Conservation (phyloP, 2,797 vertebrate genomes). For the Argentina silus region DNA sequence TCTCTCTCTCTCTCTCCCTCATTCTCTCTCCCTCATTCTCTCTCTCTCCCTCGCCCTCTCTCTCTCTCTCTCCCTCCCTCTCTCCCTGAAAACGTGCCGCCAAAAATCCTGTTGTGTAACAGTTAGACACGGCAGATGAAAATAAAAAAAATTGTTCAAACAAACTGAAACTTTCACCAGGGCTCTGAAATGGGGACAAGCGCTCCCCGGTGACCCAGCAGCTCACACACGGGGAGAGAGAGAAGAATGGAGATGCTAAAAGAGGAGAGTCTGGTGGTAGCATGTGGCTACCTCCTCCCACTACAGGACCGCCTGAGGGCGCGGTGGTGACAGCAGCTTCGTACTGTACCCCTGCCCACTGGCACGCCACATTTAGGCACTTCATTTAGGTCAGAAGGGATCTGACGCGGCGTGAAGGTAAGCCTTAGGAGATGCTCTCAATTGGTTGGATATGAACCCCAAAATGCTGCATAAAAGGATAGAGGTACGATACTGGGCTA, state of each 20-base stretch:
- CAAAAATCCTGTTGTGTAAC: background rate
- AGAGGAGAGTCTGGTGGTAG: background rate
- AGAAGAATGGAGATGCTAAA: background rate
- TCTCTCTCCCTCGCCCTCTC: background rate
- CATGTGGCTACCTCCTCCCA: background rate
- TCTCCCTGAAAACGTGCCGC: background rate
- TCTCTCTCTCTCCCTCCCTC: too few relatives aligned
- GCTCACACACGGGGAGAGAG: background rate
- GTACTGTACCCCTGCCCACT: background rate
- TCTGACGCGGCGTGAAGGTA: background rate
- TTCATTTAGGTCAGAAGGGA: background rate
- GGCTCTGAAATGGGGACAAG: conserved; percentile 9
- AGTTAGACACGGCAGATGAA: background rate
- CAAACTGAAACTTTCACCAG: conserved; percentile 2
- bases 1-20: background rate
- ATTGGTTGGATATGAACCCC: background rate
- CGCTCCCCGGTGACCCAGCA: background rate
- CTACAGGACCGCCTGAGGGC: background rate
- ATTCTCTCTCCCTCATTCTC: too few relatives aligned
- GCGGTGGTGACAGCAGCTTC: background rate
- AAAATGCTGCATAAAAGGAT: too few relatives aligned
- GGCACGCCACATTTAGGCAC: background rate
- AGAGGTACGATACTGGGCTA: too few relatives aligned
- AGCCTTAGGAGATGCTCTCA: background rate
- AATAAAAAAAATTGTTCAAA: background rate